Evolutionary conservation across 2,888 invertebrate species (phyloP).

Genomic region (Copidosoma aretas): DNA sequence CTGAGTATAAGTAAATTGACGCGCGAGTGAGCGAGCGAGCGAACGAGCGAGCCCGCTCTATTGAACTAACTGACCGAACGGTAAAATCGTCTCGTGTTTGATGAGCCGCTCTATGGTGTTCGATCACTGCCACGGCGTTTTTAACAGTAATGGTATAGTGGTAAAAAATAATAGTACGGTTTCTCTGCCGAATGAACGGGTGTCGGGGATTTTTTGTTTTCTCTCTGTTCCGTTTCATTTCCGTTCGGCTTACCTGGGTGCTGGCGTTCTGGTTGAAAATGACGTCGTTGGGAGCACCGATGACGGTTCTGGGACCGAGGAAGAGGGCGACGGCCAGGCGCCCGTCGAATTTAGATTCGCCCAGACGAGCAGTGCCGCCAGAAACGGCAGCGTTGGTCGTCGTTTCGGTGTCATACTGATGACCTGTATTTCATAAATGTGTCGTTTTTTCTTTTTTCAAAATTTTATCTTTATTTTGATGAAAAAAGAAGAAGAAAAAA

Average conservation of each 20-base stretch:
- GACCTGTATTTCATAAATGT: slow-evolving; percentile 8
- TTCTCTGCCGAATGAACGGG: too few species aligned
- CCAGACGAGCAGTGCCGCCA: slow-evolving; percentile 26
- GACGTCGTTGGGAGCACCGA: not conserved
- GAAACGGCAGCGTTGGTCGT: slow-evolving; percentile 21
- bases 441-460: not conserved
- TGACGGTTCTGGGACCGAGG: slow-evolving; percentile 5
- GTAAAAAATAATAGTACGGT: too few species aligned
- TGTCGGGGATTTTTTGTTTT: too few species aligned
- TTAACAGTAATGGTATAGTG: too few species aligned
- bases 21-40: not conserved
- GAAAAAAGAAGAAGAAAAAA: not conserved
- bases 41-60: not conserved
- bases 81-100: slow-evolving; percentile 11
- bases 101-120: too few species aligned
- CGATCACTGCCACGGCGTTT: too few species aligned
- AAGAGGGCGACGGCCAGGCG: not conserved
- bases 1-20: not conserved
- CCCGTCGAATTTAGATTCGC: slow-evolving; percentile 6
- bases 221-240: too few species aligned
- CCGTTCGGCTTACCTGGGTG: slow-evolving; percentile 11
- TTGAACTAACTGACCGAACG: slow-evolving; percentile 37
- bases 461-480: not conserved
- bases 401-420: slow-evolving; percentile 30
- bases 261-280: not conserved